Base-by-base conservation (phyloP, 2,888 invertebrate species). In the Cetonia aurata region DNA sequence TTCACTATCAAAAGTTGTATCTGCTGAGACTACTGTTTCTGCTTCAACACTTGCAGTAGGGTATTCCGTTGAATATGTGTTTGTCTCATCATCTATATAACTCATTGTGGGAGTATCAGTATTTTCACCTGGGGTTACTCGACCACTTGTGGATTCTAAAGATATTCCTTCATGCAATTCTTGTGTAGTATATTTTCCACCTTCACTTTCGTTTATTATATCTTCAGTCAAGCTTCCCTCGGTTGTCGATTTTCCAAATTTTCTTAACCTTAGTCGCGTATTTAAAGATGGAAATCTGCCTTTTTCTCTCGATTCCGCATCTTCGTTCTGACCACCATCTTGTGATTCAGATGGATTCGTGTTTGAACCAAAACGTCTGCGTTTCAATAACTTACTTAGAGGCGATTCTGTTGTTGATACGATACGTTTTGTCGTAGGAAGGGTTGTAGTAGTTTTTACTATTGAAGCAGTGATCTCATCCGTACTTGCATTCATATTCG, bases 331-430 rank as follows among this genome's bases (percentile, higher is more conserved):
- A 9, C 12, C 15, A 12, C 2, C 12, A n/a, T 60, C 50, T 12
- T 62, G 15, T 10, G 46, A 44, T 25, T 42, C 31, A 10, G 69
- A 44, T 13, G 31, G 17, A 31, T 25, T 67, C 0, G 44, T 13
- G 15, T 31, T 67, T 31, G 55, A 67, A 15, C 56, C 67, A 46
- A 67, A 56, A 33, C 67, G 67, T 13, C 68, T 53, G 12, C 68
- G 59, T 50, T 71, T 68, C 31, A 60, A 50, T 4, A 71, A 48
- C 31, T 33, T 69, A 42, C 65, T 62, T 19, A 71, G 41, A 25
- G 71, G 62, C 0, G 71, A 71, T 37, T 71, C 68, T 9, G 68
- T 68, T 4, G 71, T 42, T 53, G 62, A n/a, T 13, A 31, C 48
- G 17, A 44, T 42, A 37, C 37, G 53, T 48, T 48, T 69, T 13